phyloP scores from a whole-genome alignment of 2,797 vertebrate species.

The Heteromormyrus szaboi region DNA sequence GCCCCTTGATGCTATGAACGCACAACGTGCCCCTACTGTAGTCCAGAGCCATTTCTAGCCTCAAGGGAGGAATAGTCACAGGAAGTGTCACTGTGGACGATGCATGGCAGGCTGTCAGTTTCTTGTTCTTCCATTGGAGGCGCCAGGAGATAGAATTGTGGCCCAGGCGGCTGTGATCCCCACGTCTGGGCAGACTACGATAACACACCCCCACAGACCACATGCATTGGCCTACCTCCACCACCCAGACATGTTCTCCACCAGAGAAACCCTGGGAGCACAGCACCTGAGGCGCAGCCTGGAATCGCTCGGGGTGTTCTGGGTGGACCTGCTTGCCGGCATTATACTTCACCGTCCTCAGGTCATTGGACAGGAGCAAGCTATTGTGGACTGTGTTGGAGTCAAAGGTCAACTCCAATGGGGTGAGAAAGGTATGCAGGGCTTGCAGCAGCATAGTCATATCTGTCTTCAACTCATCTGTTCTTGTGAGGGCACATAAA shows the following conservation, averaged over 20 bases:
- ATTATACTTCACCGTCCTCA: slow-evolving; percentile 51
- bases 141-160: slow-evolving; percentile 63
- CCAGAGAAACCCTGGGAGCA: slow-evolving; percentile 54
- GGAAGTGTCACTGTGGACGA: slow-evolving; percentile 43
- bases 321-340: slow-evolving; percentile 35
- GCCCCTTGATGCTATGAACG: slow-evolving; percentile 48
- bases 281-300: slow-evolving; percentile 47
- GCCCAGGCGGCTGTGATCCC: slow-evolving; percentile 62
- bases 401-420: slow-evolving; percentile 57
- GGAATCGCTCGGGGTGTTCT: slow-evolving; percentile 55
- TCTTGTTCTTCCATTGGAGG: slow-evolving; percentile 63
- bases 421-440: slow-evolving; percentile 53
- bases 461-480: slow-evolving; percentile 50
- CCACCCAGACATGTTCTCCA: slow-evolving; percentile 56
- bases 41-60: slow-evolving; percentile 55
- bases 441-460: slow-evolving; percentile 49
- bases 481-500: slow-evolving; percentile 47
- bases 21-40: slow-evolving; percentile 51
- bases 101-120: slow-evolving; percentile 56
- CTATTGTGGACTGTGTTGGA: slow-evolving; percentile 43
- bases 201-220: slow-evolving; percentile 61
- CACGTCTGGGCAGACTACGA: slow-evolving; percentile 54
- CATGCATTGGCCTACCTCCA: slow-evolving; percentile 53
- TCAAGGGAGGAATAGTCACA: slow-evolving; percentile 37
- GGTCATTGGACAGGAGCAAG: slow-evolving; percentile 53